A percentile compares a stretch with the other conserved stretches of the same genome.
These are phyloP conservation scores for Pectinophora gossypiella DNA, from an alignment of 1,140 invertebrate species.

Conservation along the genomic window DNA sequence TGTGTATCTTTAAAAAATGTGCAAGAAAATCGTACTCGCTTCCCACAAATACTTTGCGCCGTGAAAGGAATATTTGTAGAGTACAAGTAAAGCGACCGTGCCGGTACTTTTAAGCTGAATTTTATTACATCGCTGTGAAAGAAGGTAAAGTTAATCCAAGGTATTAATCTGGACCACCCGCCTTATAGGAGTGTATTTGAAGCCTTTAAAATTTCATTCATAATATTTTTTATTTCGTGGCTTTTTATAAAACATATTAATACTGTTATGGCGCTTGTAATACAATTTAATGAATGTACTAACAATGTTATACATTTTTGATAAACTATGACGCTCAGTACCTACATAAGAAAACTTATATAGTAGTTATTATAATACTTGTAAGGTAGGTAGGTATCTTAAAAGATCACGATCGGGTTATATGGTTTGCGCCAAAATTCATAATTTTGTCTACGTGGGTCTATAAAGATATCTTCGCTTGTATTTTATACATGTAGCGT, in stretches of 20 bases:
- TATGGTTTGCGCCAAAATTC: neutral
- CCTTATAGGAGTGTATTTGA: neutral
- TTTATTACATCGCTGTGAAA: conserved; percentile 70
- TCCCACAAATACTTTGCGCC: conserved; percentile 24
- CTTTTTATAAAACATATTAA: neutral
- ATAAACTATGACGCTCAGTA: too few species aligned
- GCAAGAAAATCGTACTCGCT: conserved; percentile 1
- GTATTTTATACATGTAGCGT: neutral
- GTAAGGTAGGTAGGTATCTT: too few species aligned
- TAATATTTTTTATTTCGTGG: neutral
- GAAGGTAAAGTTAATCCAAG: conserved; percentile 59
- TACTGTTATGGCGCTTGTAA: too few species aligned
- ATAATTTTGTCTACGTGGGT: neutral
- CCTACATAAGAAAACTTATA: too few species aligned
- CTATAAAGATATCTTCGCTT: neutral
- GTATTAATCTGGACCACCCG: conserved; percentile 35
- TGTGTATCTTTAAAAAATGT: neutral
- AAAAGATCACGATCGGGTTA: neutral
- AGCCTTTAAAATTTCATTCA: neutral
- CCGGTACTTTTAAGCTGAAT: conserved; percentile 69
- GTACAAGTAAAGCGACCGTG: conserved; percentile 24
- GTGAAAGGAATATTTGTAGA: conserved; percentile 26
- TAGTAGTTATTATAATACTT: too few species aligned
- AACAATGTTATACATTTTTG: too few species aligned
- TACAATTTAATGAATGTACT: too few species aligned